Base-by-base conservation (phyloP, 2,113 vertebrate genomes). In the Mesembrinibis cayennensis region DNA sequence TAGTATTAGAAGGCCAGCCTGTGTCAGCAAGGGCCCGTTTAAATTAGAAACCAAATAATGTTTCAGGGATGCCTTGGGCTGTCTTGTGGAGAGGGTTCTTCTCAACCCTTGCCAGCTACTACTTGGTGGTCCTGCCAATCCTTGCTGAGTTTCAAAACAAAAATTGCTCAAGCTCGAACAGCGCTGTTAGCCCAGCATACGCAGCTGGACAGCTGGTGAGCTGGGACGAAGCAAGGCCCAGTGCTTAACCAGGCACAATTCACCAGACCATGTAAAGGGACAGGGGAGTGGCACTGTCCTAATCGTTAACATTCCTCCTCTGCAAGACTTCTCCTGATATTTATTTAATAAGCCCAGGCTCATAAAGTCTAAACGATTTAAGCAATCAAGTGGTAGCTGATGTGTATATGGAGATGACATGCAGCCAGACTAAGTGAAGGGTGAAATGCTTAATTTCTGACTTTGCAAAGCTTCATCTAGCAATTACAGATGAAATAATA, bases 71-170 rank as follows among this genome's bases (percentile, higher is more conserved):
- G 96, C 94, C 95, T 95, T 88, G 79, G 94, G 96, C 97, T 95
- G 87, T 97, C 91, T 96, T 96, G 95, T 95, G 89, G 95, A 96
- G 74, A 97, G 84, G 87, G 84, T 63, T 97, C 94, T 96, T 96
- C 93, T 95, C 95, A 96, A 92, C 67, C 55, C 74, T 73, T 96
- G 97, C 97, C 96, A 97, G 96, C 95, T 97, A 91, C 87, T 93
- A 78, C 96, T 97, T 96, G 96, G 97, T 97, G 97, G 97, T 97
- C 96, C 89, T 94, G 97, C 97, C 97, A 96, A 67, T 97, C 96
- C 87, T 93, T 74, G 74, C 91, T 70, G 7, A 67, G 50, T 97
- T 97, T 97, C 94, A 96, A 97, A 97, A 97, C 94, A 95, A 45
- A 90, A 85, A 82, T 97, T 97, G 96, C 97, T 97, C 84, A 95